Evolutionary conservation across 2,888 invertebrate species (phyloP).

Genomic region (Agapetus fuscipes): DNA sequence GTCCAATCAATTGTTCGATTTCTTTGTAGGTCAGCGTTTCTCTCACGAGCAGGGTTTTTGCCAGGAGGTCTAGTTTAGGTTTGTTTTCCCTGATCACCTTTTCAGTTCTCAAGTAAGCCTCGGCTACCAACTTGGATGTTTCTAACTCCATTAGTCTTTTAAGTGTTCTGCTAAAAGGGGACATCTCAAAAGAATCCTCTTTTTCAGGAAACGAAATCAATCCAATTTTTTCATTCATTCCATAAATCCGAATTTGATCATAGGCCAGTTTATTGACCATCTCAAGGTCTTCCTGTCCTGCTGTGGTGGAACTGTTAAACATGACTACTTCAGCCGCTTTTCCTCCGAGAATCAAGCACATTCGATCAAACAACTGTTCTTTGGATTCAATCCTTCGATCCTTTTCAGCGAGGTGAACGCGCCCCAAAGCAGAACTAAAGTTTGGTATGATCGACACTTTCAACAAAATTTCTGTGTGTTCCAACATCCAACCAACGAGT

Average conservation of each 20-base stretch:
- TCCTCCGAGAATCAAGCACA: conserved; percentile 97
- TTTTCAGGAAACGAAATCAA: conserved; percentile 74
- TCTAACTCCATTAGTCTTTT: conserved; percentile 80
- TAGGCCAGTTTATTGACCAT: conserved; percentile 94
- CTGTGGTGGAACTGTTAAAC: conserved; percentile 86
- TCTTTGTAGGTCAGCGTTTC: conserved; percentile 91
- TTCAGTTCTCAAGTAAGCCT: conserved; percentile 76
- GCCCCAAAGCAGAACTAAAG: conserved; percentile 84
- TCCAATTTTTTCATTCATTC: conserved; percentile 81
- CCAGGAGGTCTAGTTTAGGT: conserved; percentile 56
- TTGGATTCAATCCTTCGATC: conserved; percentile 81
- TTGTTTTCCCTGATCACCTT: conserved; percentile 25
- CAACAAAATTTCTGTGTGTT: conserved; percentile 86
- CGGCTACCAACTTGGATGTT: conserved; percentile 61
- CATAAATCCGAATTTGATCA: conserved; percentile 69
- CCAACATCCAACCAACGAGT: conserved; percentile 87
- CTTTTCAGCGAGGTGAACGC: conserved; percentile 85
- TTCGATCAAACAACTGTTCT: conserved; percentile 90
- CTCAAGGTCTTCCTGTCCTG: conserved; percentile 90
- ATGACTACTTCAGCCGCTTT: conserved; percentile 86
- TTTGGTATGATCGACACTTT: conserved; percentile 97
- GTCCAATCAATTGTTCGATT: conserved; percentile 78
- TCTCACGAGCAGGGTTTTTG: conserved; percentile 72
- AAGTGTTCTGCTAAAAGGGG: conserved; percentile 79
- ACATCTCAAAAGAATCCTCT: conserved; percentile 38